Evolutionary conservation across 2,888 invertebrate species (phyloP).

Genomic region (Mongoloraphidia duomilia): DNA sequence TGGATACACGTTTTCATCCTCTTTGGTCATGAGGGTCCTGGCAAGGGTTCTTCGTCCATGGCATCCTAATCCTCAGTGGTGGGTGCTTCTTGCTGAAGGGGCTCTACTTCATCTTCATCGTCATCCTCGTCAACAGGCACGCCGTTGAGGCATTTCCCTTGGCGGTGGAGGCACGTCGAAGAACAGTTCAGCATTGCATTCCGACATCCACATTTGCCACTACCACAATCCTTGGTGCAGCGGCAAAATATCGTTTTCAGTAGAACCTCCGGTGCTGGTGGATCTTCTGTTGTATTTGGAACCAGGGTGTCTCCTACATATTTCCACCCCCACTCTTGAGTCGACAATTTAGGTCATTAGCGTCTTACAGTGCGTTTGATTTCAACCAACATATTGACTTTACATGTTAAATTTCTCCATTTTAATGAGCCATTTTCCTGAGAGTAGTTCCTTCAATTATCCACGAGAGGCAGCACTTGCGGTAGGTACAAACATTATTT

Average conservation of each 20-base stretch:
- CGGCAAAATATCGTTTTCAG: constrained; percentile 9
- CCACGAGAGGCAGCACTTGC: too few relatives aligned
- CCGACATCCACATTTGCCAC: constrained; percentile 7
- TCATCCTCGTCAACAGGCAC: constrained; percentile 4
- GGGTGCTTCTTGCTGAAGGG: constrained; percentile 2
- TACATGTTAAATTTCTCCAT: too few relatives aligned
- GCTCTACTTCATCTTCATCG: constrained; percentile 4
- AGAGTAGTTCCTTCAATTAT: too few relatives aligned
- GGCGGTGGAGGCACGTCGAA: constrained; percentile 4
- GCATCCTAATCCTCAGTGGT: too few relatives aligned
- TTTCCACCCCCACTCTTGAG: too few relatives aligned
- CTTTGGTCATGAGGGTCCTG: constrained; percentile 11
- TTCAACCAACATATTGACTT: too few relatives aligned
- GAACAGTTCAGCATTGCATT: constrained; percentile 10
- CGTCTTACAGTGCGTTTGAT: too few relatives aligned
- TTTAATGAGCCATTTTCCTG: too few relatives aligned
- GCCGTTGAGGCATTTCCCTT: constrained; percentile 6
- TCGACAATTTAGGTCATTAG: too few relatives aligned
- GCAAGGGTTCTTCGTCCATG: constrained; percentile 1
- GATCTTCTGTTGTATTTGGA: constrained; percentile 8
- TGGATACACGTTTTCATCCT: not conserved
- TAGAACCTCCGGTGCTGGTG: constrained; percentile 8
- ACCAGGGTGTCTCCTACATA: too few relatives aligned
- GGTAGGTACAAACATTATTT: too few relatives aligned
- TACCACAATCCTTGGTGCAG: constrained; percentile 9